These are phyloP conservation scores for Agonopterix subpropinquella DNA, from an alignment of 2,888 invertebrate genomes.

Conservation along the genomic window DNA sequence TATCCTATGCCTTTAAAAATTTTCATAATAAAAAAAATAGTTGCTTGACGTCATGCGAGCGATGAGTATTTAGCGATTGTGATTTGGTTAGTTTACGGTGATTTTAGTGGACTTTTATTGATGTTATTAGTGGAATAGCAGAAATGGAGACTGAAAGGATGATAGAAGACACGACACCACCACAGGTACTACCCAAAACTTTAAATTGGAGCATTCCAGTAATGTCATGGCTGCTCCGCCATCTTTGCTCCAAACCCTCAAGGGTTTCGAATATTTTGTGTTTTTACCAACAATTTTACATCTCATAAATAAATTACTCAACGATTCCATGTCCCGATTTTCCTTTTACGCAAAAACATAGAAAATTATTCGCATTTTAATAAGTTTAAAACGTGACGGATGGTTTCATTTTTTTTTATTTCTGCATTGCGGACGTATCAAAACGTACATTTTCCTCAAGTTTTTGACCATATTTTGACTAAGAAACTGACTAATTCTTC, in stretches of 20 bases:
- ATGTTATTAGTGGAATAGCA: slow-evolving; percentile 79
- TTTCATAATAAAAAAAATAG: not conserved
- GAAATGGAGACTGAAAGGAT: slow-evolving; percentile 96
- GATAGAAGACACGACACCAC: slow-evolving; percentile 81
- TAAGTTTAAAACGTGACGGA: not conserved
- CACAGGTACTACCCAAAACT: slow-evolving; percentile 53
- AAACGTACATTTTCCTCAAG: not conserved
- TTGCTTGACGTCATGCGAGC: slow-evolving; percentile 64
- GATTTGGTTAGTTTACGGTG: slow-evolving; percentile 55
- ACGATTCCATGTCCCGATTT: not conserved
- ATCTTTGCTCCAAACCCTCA: slow-evolving; percentile 54
- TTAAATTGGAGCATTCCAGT: slow-evolving; percentile 54
- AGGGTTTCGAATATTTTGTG: slow-evolving; percentile 41
- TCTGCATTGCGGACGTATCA: slow-evolving; percentile 46
- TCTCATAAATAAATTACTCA: not conserved
- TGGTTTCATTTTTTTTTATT: slow-evolving; percentile 9
- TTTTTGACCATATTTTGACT: too few relatives aligned
- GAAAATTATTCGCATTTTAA: not conserved
- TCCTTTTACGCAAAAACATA: not conserved
- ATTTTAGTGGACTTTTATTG: slow-evolving; percentile 57
- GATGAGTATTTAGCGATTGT: slow-evolving; percentile 59
- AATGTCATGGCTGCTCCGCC: slow-evolving; percentile 66
- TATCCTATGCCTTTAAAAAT: not conserved
- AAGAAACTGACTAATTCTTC: too few relatives aligned
- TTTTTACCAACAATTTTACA: slow-evolving; percentile 24